Percentiles rank a stretch among this genome's conserved stretches.
Conservation (phyloP, 2,797 vertebrate genomes). For the Buceros bicornis region DNA sequence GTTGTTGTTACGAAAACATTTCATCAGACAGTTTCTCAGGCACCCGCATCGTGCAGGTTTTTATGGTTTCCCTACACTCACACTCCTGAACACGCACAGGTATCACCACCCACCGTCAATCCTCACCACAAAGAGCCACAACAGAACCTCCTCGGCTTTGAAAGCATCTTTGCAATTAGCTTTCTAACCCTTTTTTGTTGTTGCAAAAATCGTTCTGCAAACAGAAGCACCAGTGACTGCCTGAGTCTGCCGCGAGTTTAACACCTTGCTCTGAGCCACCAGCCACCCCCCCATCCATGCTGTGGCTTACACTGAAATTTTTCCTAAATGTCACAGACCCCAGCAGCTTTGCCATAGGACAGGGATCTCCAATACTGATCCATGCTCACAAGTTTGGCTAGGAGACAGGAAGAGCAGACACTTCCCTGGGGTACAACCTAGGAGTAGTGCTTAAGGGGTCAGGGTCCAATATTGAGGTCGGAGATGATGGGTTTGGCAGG, state of each 20-base stretch:
- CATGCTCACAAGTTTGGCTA: accelerated
- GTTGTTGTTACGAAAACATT: not conserved
- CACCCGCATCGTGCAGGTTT: accelerated
- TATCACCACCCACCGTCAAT: accelerated
- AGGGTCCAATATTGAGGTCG: accelerated
- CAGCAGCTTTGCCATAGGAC: not conserved
- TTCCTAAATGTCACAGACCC: not conserved
- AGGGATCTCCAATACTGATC: not conserved
- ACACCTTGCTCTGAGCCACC: not conserved
- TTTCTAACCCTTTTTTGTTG: not conserved
- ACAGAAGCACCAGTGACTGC: not conserved
- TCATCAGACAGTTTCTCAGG: not conserved
- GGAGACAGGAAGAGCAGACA: not conserved
- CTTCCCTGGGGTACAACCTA: not conserved
- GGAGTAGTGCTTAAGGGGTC: not conserved
- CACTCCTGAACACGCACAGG: accelerated
- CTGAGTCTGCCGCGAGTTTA: not conserved
- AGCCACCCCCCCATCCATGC: not conserved
- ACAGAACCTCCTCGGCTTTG: not conserved
- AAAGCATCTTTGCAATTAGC: not conserved
- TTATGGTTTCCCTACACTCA: not conserved
- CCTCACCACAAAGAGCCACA: not conserved
- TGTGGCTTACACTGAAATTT: not conserved
- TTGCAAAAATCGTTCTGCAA: not conserved
- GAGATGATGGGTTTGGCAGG: not conserved